Evolutionary conservation across 2,113 vertebrate genomes (phyloP), one percentile per base, ranked within the genome.

Genomic region (Spea bombifrons): DNA sequence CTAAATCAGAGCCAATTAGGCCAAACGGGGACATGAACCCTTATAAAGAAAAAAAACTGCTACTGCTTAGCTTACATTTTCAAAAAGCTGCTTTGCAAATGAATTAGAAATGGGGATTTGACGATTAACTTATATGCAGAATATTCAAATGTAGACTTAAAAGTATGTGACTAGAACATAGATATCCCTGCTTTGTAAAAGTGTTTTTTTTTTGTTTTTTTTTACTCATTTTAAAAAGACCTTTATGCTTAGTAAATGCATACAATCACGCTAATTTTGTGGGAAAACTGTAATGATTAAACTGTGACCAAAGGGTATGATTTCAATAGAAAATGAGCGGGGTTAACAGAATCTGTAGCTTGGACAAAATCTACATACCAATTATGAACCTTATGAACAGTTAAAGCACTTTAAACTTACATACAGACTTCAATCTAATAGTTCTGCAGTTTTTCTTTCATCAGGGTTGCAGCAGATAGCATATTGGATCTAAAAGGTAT

Each of bases 1-100:
- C 75, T 81, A 86, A 88, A 88, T 83, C 83, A 86, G 82, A 66
- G 71, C 71, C 13, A 4, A 59, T 76, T 87, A 85, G 76, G 71
- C 74, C 59, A 86, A 87, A 87, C 59, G 66, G 55, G 53, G 71
- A 47, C 81, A 81, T 75, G 81, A 83, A 86, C 71, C 10, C 55
- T 12, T 4, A 79, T 75, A 76, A 85, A 88, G 70, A 75, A 77
- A 75, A 76, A 77, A 84, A 86, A 82, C 73, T 81, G 81, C 82
- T 75, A 85, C 52, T 61, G 72, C 76, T 84, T 86, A 82, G 48
- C 84, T 67, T 71, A 71, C 79, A 68, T 52, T 85, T 83, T 71
- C 71, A 78, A 71, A 81, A 74, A 84, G 10, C n/a, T 2, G 82
- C 86, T 87, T 77, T 69, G 75, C 75, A 70, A 77, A 77, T 70